These are phyloP conservation scores for Oryzaephilus surinamensis DNA, from an alignment of 1,140 invertebrate species.

Conservation along the genomic window DNA sequence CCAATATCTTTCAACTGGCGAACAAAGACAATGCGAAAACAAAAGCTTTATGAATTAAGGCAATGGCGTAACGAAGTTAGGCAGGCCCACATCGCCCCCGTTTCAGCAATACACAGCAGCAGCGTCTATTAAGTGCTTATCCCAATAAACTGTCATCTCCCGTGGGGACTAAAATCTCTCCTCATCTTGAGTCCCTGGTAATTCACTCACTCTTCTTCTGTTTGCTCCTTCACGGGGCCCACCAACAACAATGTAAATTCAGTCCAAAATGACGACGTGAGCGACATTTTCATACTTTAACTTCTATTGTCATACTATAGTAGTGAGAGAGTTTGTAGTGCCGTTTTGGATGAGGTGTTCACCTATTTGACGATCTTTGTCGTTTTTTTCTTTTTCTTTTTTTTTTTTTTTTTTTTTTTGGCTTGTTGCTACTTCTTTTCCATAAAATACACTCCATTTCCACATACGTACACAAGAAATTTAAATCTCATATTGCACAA, in stretches of 20 bases:
- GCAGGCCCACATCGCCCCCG: slow-evolving; percentile 16
- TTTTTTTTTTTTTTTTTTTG: too few relatives aligned
- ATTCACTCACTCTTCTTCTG: too few relatives aligned
- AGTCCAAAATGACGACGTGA: slow-evolving; percentile 20
- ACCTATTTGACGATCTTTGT: not conserved
- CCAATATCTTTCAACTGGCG: slow-evolving; percentile 21
- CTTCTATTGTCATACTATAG: not conserved
- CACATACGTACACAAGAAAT: too few relatives aligned
- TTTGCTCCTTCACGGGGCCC: slow-evolving; percentile 8
- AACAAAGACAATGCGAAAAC: slow-evolving; percentile 25
- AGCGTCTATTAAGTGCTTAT: slow-evolving; percentile 31
- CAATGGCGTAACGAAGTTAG: slow-evolving; percentile 29
- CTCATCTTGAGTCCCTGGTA: slow-evolving; percentile 21
- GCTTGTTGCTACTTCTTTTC: too few relatives aligned
- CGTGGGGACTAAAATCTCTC: slow-evolving; percentile 21
- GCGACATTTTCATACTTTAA: slow-evolving; percentile 21
- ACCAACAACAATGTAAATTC: slow-evolving; percentile 27
- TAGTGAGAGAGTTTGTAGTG: not conserved
- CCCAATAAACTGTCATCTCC: slow-evolving; percentile 32
- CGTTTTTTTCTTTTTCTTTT: too few relatives aligned
- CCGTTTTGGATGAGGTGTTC: not conserved
- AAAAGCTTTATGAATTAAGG: slow-evolving; percentile 31
- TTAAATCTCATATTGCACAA: too few relatives aligned
- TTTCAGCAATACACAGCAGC: too few relatives aligned
- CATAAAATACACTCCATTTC: too few relatives aligned